Percentiles rank a stretch among this genome's conserved stretches.
Evolutionary conservation across 2,888 invertebrate genomes (phyloP).

Genomic region (Agriotes lineatus): DNA sequence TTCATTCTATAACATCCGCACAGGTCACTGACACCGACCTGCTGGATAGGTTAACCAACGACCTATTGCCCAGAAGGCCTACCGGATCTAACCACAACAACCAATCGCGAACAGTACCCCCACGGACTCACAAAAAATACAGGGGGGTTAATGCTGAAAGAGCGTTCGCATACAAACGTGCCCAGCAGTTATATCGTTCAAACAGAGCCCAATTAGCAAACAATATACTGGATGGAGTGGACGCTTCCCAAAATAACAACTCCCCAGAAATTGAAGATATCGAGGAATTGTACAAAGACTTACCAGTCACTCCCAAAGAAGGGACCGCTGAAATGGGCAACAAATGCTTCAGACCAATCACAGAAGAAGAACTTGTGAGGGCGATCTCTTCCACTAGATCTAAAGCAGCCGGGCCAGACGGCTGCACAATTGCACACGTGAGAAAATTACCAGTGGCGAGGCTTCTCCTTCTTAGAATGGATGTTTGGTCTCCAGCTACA

Average conservation of each 20-base stretch:
- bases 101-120: no score
- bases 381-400: background rate
- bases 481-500: background rate
- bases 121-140: no score
- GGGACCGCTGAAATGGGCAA: background rate
- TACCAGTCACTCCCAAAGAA: background rate
- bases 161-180: background rate
- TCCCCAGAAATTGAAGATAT: background rate
- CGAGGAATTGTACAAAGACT: background rate
- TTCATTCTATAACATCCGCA: no score
- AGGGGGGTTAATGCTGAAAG: no score
- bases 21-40: no score
- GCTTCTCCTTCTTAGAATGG: background rate
- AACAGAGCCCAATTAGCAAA: background rate
- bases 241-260: background rate
- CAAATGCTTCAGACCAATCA: background rate
- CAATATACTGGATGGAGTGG: background rate
- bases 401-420: background rate
- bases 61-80: no score
- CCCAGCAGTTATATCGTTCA: background rate
- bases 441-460: background rate
- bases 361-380: background rate
- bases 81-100: no score
- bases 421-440: background rate
- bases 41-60: no score